Percentiles rank a stretch among this genome's conserved stretches.
Conservation (phyloP, 2,888 invertebrate genomes). For the Callinectes sapidus region DNA sequence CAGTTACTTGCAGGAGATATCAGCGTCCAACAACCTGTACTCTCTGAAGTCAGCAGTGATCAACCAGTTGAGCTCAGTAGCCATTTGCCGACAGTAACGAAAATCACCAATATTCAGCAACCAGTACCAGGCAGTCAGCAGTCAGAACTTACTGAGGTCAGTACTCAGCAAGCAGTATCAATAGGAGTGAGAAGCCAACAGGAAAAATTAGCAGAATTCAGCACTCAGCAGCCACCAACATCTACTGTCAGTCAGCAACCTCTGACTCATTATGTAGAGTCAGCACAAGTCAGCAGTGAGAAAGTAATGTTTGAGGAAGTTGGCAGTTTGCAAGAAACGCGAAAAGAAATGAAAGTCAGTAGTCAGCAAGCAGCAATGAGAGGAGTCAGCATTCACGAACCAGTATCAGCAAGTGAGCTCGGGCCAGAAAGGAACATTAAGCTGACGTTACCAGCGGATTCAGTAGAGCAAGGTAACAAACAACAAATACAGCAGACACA, state of each 20-base stretch:
- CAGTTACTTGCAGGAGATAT: no score
- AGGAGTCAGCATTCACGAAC: background rate
- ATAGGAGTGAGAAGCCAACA: background rate
- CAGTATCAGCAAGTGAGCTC: background rate
- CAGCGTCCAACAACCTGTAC: no score
- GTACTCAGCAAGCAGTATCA: background rate
- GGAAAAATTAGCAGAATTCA: background rate
- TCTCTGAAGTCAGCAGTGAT: background rate
- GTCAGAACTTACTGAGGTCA: background rate
- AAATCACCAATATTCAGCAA: background rate
- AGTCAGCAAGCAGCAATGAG: background rate
- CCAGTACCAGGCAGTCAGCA: background rate
- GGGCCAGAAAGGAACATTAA: background rate
- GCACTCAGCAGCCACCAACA: background rate
- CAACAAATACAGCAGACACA: background rate
- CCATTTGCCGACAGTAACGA: background rate
- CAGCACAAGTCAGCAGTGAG: background rate
- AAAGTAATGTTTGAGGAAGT: background rate
- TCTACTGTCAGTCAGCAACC: background rate
- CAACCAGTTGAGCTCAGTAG: background rate
- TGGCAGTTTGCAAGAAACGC: background rate
- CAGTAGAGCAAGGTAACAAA: background rate
- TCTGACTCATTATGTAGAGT: background rate
- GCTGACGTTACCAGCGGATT: background rate
- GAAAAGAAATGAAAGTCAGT: background rate